A percentile compares a stretch with the other conserved stretches of the same genome.
Evolutionary conservation across 2,113 vertebrate genomes (phyloP).

Genomic region (Lota lota): DNA sequence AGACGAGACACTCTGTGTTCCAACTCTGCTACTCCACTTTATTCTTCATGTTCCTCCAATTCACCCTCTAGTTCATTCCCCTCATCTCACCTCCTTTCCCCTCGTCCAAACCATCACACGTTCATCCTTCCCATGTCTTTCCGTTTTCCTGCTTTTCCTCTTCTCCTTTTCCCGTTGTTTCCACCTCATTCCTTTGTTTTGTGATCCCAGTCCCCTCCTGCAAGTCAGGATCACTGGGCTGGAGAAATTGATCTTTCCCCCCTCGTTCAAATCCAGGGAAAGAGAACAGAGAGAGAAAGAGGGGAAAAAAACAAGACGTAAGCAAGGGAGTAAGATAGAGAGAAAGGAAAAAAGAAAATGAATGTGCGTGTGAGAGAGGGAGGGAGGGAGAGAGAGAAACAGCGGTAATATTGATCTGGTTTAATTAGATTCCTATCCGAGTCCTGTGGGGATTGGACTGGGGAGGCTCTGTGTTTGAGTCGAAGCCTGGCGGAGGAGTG

Average conservation of each 20-base stretch:
- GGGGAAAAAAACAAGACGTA: constrained; percentile 24
- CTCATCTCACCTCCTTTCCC: too few species aligned
- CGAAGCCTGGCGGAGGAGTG: constrained; percentile 42
- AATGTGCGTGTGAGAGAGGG: constrained; percentile 9
- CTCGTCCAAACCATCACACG: too few species aligned
- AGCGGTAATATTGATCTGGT: constrained; percentile 74
- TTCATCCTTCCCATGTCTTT: too few species aligned
- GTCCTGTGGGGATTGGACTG: constrained; percentile 58
- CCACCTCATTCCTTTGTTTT: constrained; percentile 11
- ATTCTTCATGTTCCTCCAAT: too few species aligned
- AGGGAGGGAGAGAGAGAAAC: constrained; percentile 42
- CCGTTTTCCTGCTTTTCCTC: neutral
- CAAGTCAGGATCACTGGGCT: constrained; percentile 25
- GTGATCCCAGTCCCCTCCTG: constrained; percentile 30
- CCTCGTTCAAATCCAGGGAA: constrained; percentile 49
- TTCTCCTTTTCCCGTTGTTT: constrained; percentile 2
- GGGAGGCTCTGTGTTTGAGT: constrained; percentile 51
- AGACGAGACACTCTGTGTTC: too few species aligned
- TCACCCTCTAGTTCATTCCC: too few species aligned
- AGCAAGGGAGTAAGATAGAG: constrained; percentile 21
- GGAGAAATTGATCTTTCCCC: constrained; percentile 50
- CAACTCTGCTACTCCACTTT: too few species aligned
- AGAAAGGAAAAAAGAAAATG: constrained; percentile 29
- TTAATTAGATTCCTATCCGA: constrained; percentile 75
- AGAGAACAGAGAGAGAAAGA: constrained; percentile 16